These are phyloP conservation scores for Scrobipalpa costella DNA, from an alignment of 2,888 invertebrate genomes.

Conservation along the genomic window DNA sequence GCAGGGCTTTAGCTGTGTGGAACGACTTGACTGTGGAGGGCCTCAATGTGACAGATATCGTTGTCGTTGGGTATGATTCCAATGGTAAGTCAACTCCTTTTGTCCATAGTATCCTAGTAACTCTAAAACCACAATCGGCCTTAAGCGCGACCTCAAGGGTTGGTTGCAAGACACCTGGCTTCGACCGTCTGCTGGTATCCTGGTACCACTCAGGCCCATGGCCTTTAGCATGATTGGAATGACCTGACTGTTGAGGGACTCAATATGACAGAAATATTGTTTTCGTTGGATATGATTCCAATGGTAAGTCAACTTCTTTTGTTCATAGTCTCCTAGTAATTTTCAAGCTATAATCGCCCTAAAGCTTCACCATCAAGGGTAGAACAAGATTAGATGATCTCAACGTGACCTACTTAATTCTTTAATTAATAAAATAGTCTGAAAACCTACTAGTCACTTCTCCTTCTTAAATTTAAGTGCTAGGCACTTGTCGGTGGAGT, in stretches of 20 bases:
- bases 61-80: conserved; percentile 72
- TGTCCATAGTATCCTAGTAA: not conserved
- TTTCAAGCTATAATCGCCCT: not conserved
- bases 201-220: conserved; percentile 48
- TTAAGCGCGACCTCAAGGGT: too few species aligned
- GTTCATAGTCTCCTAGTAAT: not conserved
- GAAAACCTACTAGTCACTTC: too few species aligned
- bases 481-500: too few species aligned
- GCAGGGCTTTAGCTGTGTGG: conserved; percentile 68
- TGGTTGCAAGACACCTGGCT: conserved; percentile 74
- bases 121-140: not conserved
- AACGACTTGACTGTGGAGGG: conserved; percentile 60
- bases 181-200: conserved; percentile 32
- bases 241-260: conserved; percentile 60
- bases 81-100: conserved; percentile 57
- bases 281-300: conserved; percentile 70
- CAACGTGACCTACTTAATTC: too few species aligned
- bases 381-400: too few species aligned
- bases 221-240: conserved; percentile 67
- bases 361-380: too few species aligned
- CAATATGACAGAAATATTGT: conserved; percentile 66
- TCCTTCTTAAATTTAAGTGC: too few species aligned
- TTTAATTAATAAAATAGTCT: too few species aligned
- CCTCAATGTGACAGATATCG: conserved; percentile 63
- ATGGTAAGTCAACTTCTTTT: conserved; percentile 54